Evolutionary conservation across 2,797 vertebrate species (phyloP).

Genomic region (Anabas testudineus): DNA sequence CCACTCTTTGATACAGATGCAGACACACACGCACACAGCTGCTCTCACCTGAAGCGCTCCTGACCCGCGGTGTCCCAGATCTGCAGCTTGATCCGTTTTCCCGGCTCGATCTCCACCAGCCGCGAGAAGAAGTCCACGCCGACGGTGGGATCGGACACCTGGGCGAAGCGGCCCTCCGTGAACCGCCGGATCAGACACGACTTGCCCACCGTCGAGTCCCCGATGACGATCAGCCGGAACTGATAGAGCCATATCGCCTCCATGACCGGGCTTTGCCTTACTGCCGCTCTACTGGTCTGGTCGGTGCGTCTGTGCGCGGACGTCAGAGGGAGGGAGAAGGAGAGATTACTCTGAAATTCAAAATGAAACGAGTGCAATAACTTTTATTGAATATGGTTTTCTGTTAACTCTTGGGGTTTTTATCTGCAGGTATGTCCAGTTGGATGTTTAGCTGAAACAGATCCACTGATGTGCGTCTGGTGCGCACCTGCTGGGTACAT

Average conservation of each 20-base stretch:
- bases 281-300: background rate
- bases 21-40: background rate
- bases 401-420: too few species aligned
- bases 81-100: constrained; percentile 96
- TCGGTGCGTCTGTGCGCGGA: background rate
- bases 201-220: constrained; percentile 97
- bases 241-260: constrained; percentile 96
- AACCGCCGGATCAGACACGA: constrained; percentile 96
- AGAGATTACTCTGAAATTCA: too few species aligned
- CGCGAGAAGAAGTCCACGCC: constrained; percentile 98
- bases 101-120: constrained; percentile 96
- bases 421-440: too few species aligned
- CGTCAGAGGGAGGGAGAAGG: background rate
- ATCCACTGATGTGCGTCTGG: too few species aligned
- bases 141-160: constrained; percentile 96
- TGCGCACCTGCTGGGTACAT: too few species aligned
- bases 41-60: constrained; percentile 91
- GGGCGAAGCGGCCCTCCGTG: constrained; percentile 95
- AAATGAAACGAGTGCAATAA: too few species aligned
- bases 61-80: constrained; percentile 96
- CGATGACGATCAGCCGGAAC: constrained; percentile 97
- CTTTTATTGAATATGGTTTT: too few species aligned
- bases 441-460: too few species aligned
- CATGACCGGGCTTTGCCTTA: constrained; percentile 44
- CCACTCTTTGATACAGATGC: background rate